phyloP scores from a whole-genome alignment of 2,888 invertebrate species.

The Caradrina clavipalpis region DNA sequence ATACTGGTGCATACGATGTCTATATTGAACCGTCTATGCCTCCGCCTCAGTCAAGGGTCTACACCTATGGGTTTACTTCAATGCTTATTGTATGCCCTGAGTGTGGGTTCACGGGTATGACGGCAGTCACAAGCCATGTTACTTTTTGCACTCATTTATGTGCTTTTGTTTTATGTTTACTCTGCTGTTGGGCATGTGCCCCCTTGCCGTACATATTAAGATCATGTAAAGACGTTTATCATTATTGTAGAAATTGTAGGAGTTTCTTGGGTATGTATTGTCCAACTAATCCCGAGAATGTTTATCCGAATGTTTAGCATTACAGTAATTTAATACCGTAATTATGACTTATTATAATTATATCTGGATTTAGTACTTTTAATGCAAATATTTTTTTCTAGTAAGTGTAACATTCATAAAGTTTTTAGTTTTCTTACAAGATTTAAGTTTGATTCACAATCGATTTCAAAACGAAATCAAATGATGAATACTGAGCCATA shows the following conservation, averaged over 20 bases:
- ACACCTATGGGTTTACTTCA: conserved; percentile 81
- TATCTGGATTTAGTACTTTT: background rate
- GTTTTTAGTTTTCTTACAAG: conserved; percentile 26
- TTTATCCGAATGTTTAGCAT: conserved; percentile 16
- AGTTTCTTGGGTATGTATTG: conserved; percentile 84
- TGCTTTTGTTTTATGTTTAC: conserved; percentile 81
- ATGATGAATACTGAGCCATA: conserved; percentile 53
- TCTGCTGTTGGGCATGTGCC: conserved; percentile 87
- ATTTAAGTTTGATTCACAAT: conserved; percentile 54
- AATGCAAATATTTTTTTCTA: conserved; percentile 27
- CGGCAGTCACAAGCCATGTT: conserved; percentile 76
- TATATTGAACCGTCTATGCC: conserved; percentile 80
- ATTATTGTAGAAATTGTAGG: conserved; percentile 86
- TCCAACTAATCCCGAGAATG: conserved; percentile 80
- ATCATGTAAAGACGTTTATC: conserved; percentile 88
- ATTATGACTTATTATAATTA: background rate
- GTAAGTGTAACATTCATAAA: conserved; percentile 42
- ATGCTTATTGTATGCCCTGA: conserved; percentile 82
- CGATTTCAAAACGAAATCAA: conserved; percentile 56
- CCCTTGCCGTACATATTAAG: conserved; percentile 84
- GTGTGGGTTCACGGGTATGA: conserved; percentile 84
- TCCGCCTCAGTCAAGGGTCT: conserved; percentile 74
- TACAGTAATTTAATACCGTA: background rate
- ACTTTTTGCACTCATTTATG: conserved; percentile 86
- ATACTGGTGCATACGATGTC: conserved; percentile 85